Base-by-base conservation (phyloP, 2,113 vertebrate genomes). In the Trichomycterus rosablanca region DNA sequence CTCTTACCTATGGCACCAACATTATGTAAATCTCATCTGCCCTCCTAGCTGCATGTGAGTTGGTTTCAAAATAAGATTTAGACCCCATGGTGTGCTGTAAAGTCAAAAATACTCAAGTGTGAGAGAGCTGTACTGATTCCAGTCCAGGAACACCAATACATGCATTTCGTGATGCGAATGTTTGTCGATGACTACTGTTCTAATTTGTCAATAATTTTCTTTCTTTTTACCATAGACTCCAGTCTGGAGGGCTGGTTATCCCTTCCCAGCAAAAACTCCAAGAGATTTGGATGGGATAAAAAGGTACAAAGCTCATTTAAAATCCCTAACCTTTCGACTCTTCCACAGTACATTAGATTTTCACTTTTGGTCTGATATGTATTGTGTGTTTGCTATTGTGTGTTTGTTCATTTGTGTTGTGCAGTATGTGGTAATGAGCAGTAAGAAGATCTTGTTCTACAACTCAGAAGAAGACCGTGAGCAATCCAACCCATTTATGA, bases 391-490 rank as follows among this genome's bases (percentile, higher is more conserved):
- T 53, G 24, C 26, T 30, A 4, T 4, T 37, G 34, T 12, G 23
- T 50, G n/a, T 61, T 52, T 63, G 53, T 83, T 2, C 50, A 63
- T 67, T 46, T 40, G 32, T 75, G 77, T 37, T 37, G 34, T 72
- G 76, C 77, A 98, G 95, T 98, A 90, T 66, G 88, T 95, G 26
- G 93, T 98, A 65, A 92, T 97, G 55, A 98, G 95, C 89, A 98
- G 96, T 80, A 97, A 92, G 85, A 98, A 98, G 85, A 94, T 98
- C 66, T 85, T 98, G 59, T 98, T 98, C 83, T 98, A 98, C 74
- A 87, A 96, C 81, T 96, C 88, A 0, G 92, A 97, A 52, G 85
- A 84, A 81, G 94, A 98, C 80, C 87, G 91, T 77, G 95, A 98
- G 46, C 92, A 89, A 19, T 91, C 91, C 58, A 97, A 91, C 70